These are phyloP conservation scores for Nasonovia ribisnigri DNA, from an alignment of 2,888 invertebrate species.

Conservation along the genomic window DNA sequence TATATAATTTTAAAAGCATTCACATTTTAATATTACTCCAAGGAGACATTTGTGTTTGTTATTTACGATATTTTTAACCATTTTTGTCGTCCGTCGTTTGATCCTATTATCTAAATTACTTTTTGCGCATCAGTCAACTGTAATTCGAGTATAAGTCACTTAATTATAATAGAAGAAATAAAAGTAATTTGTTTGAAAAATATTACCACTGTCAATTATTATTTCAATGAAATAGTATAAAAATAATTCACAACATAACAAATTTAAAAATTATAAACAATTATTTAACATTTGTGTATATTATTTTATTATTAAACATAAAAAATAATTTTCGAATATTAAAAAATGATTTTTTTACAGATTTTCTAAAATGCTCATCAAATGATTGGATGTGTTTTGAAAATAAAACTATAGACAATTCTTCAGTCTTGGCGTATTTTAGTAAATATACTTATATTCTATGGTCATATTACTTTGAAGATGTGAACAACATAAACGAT, in stretches of 20 bases:
- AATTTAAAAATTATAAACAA: not conserved
- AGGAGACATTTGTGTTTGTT: conserved; percentile 48
- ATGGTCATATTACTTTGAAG: not conserved
- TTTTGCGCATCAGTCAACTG: conserved; percentile 43
- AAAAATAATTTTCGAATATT: not conserved
- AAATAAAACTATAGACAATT: not conserved
- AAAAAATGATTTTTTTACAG: not conserved
- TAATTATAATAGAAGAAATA: conserved; percentile 28
- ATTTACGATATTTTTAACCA: conserved; percentile 43
- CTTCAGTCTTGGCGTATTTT: not conserved
- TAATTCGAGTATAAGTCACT: conserved; percentile 20
- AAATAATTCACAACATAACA: not conserved
- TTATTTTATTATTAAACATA: not conserved
- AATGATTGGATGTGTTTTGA: not conserved
- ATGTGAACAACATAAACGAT: not conserved
- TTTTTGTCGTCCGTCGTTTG: conserved; percentile 3
- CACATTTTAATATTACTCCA: conserved; percentile 51
- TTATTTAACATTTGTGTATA: not conserved
- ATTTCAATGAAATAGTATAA: not conserved
- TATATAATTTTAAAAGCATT: conserved; percentile 10
- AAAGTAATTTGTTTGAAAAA: conserved; percentile 27
- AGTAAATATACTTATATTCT: not conserved
- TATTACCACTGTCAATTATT: not conserved
- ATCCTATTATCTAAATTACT: conserved; percentile 49
- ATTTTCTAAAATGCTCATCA: not conserved